Base-by-base conservation (phyloP, 2,888 invertebrate species). In the Sthenelais limicola region DNA sequence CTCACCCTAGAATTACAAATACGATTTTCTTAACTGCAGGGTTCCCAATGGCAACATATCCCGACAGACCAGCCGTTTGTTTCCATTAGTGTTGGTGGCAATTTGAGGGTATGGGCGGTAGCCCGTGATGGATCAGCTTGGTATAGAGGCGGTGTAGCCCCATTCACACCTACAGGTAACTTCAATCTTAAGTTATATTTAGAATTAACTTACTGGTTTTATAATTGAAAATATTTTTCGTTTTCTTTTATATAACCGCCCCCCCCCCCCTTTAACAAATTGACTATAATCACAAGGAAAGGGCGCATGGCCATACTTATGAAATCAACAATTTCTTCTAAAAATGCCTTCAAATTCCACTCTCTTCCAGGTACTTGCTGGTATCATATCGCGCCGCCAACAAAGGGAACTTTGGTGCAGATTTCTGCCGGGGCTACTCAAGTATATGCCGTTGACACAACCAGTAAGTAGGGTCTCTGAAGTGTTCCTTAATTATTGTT, bases 61-160 rank as follows among this genome's bases (percentile, higher is more conserved):
- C 91, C 92, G 54, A 93, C 93, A 76, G 94, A 95, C 82, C 94
- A 95, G 86, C 90, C 93, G 1, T 89, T 96, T 76, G 90, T 91
- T 48, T 92, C 82, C 7, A 79, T 86, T 21, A 81, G 82, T 49
- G 81, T 85, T 18, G 86, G 86, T 80, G 92, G 93, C 24, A 56
- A 73, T 48, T 75, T 76, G 35, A 71, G 80, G 24, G 82, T 94
- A 12, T 95, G 94, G 91, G 95, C 93, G 15, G 92, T 96, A 79
- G 94, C 94, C 0, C 91, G 92, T 82, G 95, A 94, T 89, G 96
- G 96, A 47, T 93, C 94, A 78, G 91, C 94, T 2, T 95, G 93
- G 86, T 93, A 93, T 88, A 90, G 96, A 70, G 56, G 48, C 9
- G 72, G 67, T 2, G 54, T 72, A 26, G 33, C 66, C 4, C 30